Base-by-base conservation (phyloP, 2,888 invertebrate species). In the Microchrysa polita region DNA sequence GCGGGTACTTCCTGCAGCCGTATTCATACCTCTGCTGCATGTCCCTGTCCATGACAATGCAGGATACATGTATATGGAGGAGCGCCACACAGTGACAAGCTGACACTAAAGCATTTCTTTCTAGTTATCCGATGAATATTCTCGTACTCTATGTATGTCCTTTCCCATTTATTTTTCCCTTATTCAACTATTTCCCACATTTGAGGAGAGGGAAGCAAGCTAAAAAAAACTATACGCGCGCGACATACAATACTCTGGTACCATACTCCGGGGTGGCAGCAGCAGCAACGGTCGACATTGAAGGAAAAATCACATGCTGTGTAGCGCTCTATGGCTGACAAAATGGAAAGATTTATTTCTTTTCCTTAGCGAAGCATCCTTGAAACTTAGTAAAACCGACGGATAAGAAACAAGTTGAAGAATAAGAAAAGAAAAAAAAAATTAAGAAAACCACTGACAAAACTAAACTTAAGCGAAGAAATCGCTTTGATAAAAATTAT, bases 251-350 rank as follows among this genome's bases (percentile, higher is more conserved):
- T 9, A 7, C 42, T 12, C 7, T 42, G 12, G 42, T n/a, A 12
- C 48, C 12, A 48, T n/a, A n/a, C n/a, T n/a, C n/a, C n/a, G n/a
- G n/a, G n/a, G n/a, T n/a, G n/a, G n/a, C n/a, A n/a, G n/a, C n/a
- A n/a, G n/a, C n/a, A n/a, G n/a, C 48, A 7, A 48, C 16, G 48
- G 48, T 48, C 48, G 48, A 48, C 52, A 53, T 67, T 40, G 40
- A 55, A 20, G 42, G 57, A 42, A 69, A 69, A 69, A 69, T 69
- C 69, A 69, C 69, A 69, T 55, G 69, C 57, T 69, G 69, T 20
- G 69, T 48, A 12, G 27, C 27, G 27, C 27, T 34, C 16, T 48
- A 34, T 69, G 10, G 27, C 57, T 34, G 69, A 55, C 69, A 69
- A 69, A 55, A 69, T 55, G 14, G 57, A 69, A 55, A 55, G 69